phyloP scores from a whole-genome alignment of 2,113 vertebrate genomes.

The Callorhinus ursinus region DNA sequence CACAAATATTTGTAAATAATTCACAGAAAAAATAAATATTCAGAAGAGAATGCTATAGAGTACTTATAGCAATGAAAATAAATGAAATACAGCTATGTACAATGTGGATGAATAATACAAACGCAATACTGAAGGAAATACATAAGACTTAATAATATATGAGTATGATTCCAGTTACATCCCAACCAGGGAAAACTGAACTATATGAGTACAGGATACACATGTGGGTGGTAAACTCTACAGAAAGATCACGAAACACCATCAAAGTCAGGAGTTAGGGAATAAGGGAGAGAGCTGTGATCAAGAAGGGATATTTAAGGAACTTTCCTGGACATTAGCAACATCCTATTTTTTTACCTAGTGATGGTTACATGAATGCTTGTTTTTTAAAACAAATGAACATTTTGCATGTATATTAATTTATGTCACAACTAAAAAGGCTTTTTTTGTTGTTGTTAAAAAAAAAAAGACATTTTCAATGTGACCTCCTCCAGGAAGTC shows the following conservation, averaged over 20 bases:
- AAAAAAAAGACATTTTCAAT: background rate
- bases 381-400: background rate
- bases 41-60: background rate
- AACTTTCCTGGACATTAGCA: background rate
- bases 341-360: background rate
- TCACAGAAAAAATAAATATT: slow-evolving; percentile 21
- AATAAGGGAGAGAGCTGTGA: background rate
- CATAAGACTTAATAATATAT: background rate
- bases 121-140: background rate
- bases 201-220: background rate
- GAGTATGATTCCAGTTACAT: background rate
- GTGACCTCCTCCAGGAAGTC: background rate
- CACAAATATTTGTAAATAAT: slow-evolving; percentile 3
- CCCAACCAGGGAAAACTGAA: background rate
- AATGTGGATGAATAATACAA: slow-evolving; percentile 20
- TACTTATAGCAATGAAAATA: slow-evolving; percentile 4
- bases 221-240: background rate
- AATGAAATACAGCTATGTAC: background rate
- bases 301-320: background rate
- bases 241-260: background rate
- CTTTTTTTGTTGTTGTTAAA: background rate
- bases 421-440: background rate
- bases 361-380: background rate
- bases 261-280: background rate
- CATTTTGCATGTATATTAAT: background rate